Percentiles rank a stretch among this genome's conserved stretches.
phyloP scores from a whole-genome alignment of 2,888 invertebrate genomes.

The Perizoma affinitatum region DNA sequence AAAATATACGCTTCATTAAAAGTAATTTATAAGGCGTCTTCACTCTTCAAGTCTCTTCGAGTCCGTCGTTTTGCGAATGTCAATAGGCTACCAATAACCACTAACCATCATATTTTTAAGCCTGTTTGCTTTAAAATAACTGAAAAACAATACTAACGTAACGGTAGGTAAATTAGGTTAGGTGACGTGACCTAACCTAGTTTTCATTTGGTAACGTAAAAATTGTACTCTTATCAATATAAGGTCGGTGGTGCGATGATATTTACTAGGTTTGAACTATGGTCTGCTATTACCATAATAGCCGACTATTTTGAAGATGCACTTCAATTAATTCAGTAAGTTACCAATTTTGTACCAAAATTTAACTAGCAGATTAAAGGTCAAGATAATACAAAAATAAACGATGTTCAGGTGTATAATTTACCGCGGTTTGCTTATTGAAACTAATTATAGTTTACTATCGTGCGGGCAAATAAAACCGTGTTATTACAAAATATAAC shows the following conservation, averaged over 20 bases:
- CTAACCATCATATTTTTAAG: too few relatives aligned
- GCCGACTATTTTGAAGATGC: constrained; percentile 15
- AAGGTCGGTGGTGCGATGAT: constrained; percentile 5
- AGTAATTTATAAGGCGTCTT: too few relatives aligned
- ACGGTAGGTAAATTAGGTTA: neutral
- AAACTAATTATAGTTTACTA: constrained; percentile 52
- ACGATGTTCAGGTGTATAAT: constrained; percentile 50
- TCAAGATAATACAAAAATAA: constrained; percentile 48
- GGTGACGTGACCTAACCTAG: constrained; percentile 37
- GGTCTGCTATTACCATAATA: constrained; percentile 11
- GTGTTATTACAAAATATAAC: constrained; percentile 49
- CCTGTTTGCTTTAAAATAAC: too few relatives aligned
- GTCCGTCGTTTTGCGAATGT: too few relatives aligned
- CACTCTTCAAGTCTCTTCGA: too few relatives aligned
- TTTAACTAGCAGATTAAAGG: constrained; percentile 37
- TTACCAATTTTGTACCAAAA: constrained; percentile 8
- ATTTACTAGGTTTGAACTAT: constrained; percentile 6
- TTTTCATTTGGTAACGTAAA: constrained; percentile 37
- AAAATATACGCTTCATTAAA: too few relatives aligned
- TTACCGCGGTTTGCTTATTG: constrained; percentile 53
- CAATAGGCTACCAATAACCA: too few relatives aligned
- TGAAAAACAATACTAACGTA: too few relatives aligned
- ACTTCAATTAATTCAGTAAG: constrained; percentile 2
- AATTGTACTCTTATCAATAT: constrained; percentile 6
- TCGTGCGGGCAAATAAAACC: constrained; percentile 38